Conservation (phyloP, 1,140 invertebrate genomes). For the Drepana arcuata region DNA sequence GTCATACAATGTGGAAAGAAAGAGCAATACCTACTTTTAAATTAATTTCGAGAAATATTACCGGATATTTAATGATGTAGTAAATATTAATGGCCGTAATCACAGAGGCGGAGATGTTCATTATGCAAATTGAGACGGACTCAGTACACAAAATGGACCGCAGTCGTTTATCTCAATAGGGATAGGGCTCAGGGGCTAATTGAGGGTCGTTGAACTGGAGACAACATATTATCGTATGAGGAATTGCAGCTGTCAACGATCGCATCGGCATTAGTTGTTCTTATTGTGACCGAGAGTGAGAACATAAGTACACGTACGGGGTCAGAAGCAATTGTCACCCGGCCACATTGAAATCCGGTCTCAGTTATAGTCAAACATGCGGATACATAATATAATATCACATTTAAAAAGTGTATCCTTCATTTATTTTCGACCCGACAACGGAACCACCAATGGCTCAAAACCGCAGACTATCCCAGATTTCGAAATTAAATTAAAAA, state of each 20-base stretch:
- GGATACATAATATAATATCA: too few species aligned
- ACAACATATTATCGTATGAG: constrained; percentile 28
- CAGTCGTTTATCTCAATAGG: constrained; percentile 36
- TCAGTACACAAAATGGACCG: constrained; percentile 19
- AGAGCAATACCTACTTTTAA: constrained; percentile 11
- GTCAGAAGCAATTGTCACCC: too few species aligned
- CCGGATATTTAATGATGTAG: constrained; percentile 18
- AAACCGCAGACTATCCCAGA: too few species aligned
- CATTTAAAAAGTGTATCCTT: too few species aligned
- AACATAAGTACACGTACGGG: too few species aligned
- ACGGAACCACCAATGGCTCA: too few species aligned
- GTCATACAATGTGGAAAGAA: constrained; percentile 2
- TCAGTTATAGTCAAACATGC: too few species aligned
- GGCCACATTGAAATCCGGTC: too few species aligned
- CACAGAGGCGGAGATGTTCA: constrained; percentile 20
- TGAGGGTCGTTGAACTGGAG: constrained; percentile 32
- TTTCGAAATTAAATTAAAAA: constrained; percentile 36
- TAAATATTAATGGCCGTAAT: constrained; percentile 39
- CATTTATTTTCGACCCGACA: too few species aligned
- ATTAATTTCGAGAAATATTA: constrained; percentile 28
- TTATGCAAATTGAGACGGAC: constrained; percentile 41
- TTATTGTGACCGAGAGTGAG: too few species aligned
- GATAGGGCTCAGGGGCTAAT: constrained; percentile 36
- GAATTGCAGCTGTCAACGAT: constrained; percentile 16
- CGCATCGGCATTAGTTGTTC: constrained; percentile 6